Evolutionary conservation across 2,113 vertebrate genomes (phyloP), one percentile per base, ranked within the genome.

Genomic region (Mustela lutreola): DNA sequence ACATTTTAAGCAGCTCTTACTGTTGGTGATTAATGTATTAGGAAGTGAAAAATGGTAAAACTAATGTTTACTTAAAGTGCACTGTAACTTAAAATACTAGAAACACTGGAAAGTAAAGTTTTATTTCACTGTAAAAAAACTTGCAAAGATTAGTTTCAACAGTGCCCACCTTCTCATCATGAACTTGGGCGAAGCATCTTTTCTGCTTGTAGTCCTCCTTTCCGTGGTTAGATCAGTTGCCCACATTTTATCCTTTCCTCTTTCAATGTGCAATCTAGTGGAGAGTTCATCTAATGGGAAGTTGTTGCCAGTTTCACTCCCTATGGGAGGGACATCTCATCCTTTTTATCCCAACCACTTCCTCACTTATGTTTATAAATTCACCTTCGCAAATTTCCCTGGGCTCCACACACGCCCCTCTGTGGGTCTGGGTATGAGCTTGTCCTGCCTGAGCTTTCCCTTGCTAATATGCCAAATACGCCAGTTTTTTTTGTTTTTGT

Each of bases 41-140:
- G 45, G 65, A 85, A 81, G 14, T 87, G 87, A 91, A 82, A 91
- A 88, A 78, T 71, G 76, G 70, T 84, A 45, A 71, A 71, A 60
- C 78, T 92, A 56, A 28, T 71, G 53, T 71, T 39, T 70, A 15
- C 11, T 39, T 76, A 26, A 8, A 22, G 12, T 65, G 56, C 45
- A 75, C 15, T 45, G 11, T 58, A 78, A 84, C 60, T 96, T 70
- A 75, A 86, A 79, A 91, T 50, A 48, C 71, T 79, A 62, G 70
- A 84, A 92, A 79, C 36, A 10, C 76, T 65, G 19, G 45, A 76
- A 45, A 76, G 33, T 14, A 76, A 84, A 89, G 15, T 67, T 83
- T 50, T 42, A 71, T 76, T 88, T 88, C 24, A 26, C 62, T 26
- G 3, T 62, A 33, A 79, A 7, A n/a, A 6, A 63, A 16, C 31